These are phyloP conservation scores for Erinaceus europaeus DNA, from an alignment of 2,113 vertebrate species.

Conservation along the genomic window DNA sequence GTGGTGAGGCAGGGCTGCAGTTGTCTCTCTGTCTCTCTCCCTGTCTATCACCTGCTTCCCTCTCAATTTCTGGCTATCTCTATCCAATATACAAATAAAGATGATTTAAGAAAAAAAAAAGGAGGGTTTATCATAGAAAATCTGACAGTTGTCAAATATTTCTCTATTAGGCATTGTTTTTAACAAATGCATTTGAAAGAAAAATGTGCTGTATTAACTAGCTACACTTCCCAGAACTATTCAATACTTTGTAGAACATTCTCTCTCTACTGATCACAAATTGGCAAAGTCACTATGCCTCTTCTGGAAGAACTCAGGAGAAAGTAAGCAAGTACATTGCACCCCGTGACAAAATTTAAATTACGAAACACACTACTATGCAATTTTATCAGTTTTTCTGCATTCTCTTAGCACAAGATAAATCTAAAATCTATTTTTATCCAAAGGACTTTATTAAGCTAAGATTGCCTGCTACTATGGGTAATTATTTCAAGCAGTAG, in stretches of 20 bases:
- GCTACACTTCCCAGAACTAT: constrained; percentile 48
- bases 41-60: too few species aligned
- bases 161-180: constrained; percentile 60
- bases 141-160: constrained; percentile 35
- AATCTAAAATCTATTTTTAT: constrained; percentile 81
- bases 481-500: constrained; percentile 78
- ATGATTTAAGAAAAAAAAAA: too few species aligned
- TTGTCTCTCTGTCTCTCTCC: too few species aligned
- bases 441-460: constrained; percentile 82
- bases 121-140: constrained; percentile 29
- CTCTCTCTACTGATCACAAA: constrained; percentile 58
- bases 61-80: too few species aligned
- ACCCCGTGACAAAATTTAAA: constrained; percentile 48
- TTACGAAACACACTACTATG: constrained; percentile 74
- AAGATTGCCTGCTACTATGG: constrained; percentile 78
- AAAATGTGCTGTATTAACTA: constrained; percentile 63
- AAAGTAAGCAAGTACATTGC: background rate
- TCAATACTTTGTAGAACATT: constrained; percentile 41
- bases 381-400: constrained; percentile 80
- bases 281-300: background rate
- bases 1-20: too few species aligned
- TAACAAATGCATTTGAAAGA: constrained; percentile 62
- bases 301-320: constrained; percentile 44
- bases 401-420: constrained; percentile 74
- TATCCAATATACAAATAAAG: too few species aligned